Evolutionary conservation across 2,888 invertebrate species (phyloP).

Genomic region (Ophraella communa): DNA sequence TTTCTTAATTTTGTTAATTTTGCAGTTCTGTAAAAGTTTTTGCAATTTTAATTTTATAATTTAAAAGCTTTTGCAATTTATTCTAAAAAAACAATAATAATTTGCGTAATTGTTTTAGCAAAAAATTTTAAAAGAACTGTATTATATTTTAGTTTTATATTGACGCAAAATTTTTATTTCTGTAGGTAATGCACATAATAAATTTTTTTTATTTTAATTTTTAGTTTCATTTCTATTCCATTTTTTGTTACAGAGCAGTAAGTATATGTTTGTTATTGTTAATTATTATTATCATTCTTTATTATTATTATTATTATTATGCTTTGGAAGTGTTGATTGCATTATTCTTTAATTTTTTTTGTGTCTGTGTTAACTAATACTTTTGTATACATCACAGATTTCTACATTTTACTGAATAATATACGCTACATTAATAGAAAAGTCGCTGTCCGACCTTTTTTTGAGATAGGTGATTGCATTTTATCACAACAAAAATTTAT

Average conservation of each 20-base stretch:
- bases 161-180: slow-evolving; percentile 37
- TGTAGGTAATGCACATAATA: slow-evolving; percentile 38
- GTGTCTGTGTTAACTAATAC: neutral
- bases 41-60: slow-evolving; percentile 15
- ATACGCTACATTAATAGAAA: no score
- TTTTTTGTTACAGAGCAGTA: slow-evolving; percentile 29
- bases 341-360: slow-evolving; percentile 1
- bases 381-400: no score
- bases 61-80: slow-evolving; percentile 4
- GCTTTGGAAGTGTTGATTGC: slow-evolving; percentile 21
- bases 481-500: no score
- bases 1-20: slow-evolving; percentile 32
- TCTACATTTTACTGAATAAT: no score
- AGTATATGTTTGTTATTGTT: slow-evolving; percentile 29
- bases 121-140: slow-evolving; percentile 27
- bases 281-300: slow-evolving; percentile 19
- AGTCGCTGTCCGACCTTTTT: no score
- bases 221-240: slow-evolving; percentile 35
- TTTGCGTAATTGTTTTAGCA: slow-evolving; percentile 11
- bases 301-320: slow-evolving; percentile 21
- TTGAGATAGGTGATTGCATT: no score
- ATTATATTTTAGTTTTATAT: slow-evolving; percentile 33
- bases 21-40: slow-evolving; percentile 29
- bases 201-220: slow-evolving; percentile 36
- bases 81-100: slow-evolving; percentile 10